phyloP scores from a whole-genome alignment of 2,888 invertebrate species.

The Phaedon cochleariae region DNA sequence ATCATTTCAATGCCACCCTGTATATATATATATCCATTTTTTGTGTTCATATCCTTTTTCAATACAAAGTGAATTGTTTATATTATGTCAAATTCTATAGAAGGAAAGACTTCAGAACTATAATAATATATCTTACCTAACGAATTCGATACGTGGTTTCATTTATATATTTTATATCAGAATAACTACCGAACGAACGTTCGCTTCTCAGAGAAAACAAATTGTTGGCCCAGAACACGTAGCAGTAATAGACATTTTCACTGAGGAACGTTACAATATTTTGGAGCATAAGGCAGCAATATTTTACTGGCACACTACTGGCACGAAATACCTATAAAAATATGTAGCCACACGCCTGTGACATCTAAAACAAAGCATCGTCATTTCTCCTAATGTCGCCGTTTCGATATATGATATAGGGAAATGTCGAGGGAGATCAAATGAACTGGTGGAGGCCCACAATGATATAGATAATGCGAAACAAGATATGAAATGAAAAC shows the following conservation, averaged over 20 bases:
- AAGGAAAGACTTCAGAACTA: too few relatives aligned
- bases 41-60: too few relatives aligned
- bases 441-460: too few relatives aligned
- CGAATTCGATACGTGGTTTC: too few relatives aligned
- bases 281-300: slow-evolving; percentile 20
- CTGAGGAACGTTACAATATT: slow-evolving; percentile 31
- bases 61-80: too few relatives aligned
- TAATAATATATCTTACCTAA: too few relatives aligned
- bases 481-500: background rate
- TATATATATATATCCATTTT: too few relatives aligned
- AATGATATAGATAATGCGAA: too few relatives aligned
- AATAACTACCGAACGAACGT: too few relatives aligned
- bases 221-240: slow-evolving; percentile 33
- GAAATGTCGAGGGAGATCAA: background rate
- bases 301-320: slow-evolving; percentile 22
- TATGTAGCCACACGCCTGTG: slow-evolving; percentile 41
- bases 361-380: slow-evolving; percentile 43
- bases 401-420: background rate
- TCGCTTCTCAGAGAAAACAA: slow-evolving; percentile 2
- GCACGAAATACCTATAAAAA: slow-evolving; percentile 32
- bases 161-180: too few relatives aligned
- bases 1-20: too few relatives aligned
- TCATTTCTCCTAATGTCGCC: background rate
- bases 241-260: slow-evolving; percentile 29
- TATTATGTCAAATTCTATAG: too few relatives aligned